Evolutionary conservation across 2,797 vertebrate species (phyloP), one percentile per base, ranked within the genome.

Genomic region (Phrynocephalus guinanensis): DNA sequence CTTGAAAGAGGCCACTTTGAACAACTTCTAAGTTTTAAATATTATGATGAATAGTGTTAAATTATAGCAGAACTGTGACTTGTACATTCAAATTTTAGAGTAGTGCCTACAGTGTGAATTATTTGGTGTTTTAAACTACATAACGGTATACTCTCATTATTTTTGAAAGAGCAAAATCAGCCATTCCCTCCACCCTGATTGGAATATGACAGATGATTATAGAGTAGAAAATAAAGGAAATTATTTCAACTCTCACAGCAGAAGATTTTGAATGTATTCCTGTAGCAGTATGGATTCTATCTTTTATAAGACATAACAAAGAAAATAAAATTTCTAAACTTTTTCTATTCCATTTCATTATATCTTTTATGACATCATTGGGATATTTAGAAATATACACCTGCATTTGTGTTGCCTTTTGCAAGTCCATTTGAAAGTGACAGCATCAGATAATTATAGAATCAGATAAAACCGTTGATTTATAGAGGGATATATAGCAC

Each of bases 151-250:
- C 50, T 81, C 28, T 81, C n/a, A 24, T 28, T 24, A 48, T 81
- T 86, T 83, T 87, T 83, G 73, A 26, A 83, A n/a, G 48, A 60
- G 67, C 80, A 82, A 87, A 76, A 82, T 9, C 56, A 67, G 22
- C 8, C 33, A 5, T 11, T 1, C n/a, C 60, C 52, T 11, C 24
- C 73, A 77, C 11, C 52, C 52, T 56, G 52, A 56, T 28, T 71
- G 28, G 71, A 83, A 56, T 63, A 67, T 33, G 18, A 67, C 44
- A 48, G 52, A 66, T 52, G 10, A 73, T 73, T 22, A 33, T 56
- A 67, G 68, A 48, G 5, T 78, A 28, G 52, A 77, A 60, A 83
- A 78, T 78, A 71, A 77, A 80, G 30, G 50, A 71, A 60, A 33
- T 7, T 73, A 9, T 50, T 68, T 90, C 87, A 66, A 82, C 24